Percentiles rank a stretch among this genome's conserved stretches.
phyloP scores from a whole-genome alignment of 2,797 vertebrate species.

The Strix occidentalis region DNA sequence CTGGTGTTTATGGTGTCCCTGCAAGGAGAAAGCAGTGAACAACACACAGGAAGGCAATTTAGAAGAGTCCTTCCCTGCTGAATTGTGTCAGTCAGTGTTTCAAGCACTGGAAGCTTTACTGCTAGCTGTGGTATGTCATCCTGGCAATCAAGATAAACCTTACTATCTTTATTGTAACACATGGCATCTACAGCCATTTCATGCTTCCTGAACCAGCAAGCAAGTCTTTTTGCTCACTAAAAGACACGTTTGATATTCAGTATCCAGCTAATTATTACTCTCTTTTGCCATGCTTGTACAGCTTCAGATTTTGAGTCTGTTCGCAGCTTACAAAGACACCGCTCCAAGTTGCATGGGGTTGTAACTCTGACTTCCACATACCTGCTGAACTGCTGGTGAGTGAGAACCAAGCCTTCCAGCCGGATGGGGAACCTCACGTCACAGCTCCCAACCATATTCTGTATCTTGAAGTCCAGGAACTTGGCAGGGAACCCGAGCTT shows the following conservation, averaged over 20 bases:
- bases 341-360: background rate
- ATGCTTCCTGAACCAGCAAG: background rate
- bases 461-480: constrained; percentile 96
- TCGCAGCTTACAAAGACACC: background rate
- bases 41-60: background rate
- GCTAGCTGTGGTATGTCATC: background rate
- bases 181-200: background rate
- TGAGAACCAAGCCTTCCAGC: constrained; percentile 91
- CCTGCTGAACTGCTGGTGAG: constrained; percentile 96
- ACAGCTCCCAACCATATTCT: constrained; percentile 98
- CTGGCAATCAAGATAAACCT: background rate
- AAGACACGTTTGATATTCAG: background rate
- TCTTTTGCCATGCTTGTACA: background rate
- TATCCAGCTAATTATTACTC: background rate
- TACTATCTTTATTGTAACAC: background rate
- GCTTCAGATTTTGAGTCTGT: background rate
- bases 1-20: background rate
- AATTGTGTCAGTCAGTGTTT: background rate
- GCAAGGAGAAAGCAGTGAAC: background rate
- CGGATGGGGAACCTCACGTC: constrained; percentile 94
- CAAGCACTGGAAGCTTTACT: background rate
- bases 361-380: constrained; percentile 22
- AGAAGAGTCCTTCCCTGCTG: background rate
- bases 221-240: background rate
- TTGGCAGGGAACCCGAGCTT: constrained; percentile 94